A percentile compares a stretch with the other conserved stretches of the same genome.
Evolutionary conservation across 1,140 invertebrate genomes (phyloP).

Genomic region (Atta colombica): DNA sequence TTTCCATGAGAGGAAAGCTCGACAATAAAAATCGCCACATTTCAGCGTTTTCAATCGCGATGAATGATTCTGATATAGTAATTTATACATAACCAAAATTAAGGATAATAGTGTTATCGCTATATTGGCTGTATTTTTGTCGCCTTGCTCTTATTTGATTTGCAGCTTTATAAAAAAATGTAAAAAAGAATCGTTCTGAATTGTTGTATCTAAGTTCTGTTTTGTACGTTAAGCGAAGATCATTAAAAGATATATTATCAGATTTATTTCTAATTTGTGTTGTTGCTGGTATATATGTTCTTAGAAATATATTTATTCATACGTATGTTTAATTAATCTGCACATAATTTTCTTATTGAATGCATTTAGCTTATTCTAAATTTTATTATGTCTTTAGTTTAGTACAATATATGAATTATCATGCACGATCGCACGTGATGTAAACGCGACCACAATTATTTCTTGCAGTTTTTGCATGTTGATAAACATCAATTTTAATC

Average conservation of each 20-base stretch:
- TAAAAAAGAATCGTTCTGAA: not conserved
- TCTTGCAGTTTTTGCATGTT: constrained; percentile 46
- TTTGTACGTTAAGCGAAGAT: not conserved
- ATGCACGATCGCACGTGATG: constrained; percentile 62
- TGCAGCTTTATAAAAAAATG: constrained; percentile 11
- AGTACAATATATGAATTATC: constrained; percentile 44
- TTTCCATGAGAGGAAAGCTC: constrained; percentile 46
- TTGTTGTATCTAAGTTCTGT: not conserved
- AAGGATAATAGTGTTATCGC: constrained; percentile 23
- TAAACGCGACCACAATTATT: constrained; percentile 42
- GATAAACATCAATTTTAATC: constrained; percentile 12
- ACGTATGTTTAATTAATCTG: constrained; percentile 29
- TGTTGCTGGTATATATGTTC: constrained; percentile 34
- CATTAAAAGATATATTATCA: not conserved
- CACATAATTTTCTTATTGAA: constrained; percentile 54
- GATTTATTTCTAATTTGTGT: constrained; percentile 36
- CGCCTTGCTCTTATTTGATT: constrained; percentile 35
- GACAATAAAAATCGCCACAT: constrained; percentile 57
- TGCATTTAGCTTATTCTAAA: constrained; percentile 55
- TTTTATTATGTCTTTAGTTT: constrained; percentile 60
- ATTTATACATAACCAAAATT: constrained; percentile 20
- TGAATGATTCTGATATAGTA: constrained; percentile 49
- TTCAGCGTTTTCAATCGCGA: constrained; percentile 40
- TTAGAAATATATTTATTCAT: constrained; percentile 41
- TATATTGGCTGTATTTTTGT: constrained; percentile 47